These are phyloP conservation scores for Diadegma fenestrale DNA, from an alignment of 2,888 invertebrate species.

Conservation along the genomic window DNA sequence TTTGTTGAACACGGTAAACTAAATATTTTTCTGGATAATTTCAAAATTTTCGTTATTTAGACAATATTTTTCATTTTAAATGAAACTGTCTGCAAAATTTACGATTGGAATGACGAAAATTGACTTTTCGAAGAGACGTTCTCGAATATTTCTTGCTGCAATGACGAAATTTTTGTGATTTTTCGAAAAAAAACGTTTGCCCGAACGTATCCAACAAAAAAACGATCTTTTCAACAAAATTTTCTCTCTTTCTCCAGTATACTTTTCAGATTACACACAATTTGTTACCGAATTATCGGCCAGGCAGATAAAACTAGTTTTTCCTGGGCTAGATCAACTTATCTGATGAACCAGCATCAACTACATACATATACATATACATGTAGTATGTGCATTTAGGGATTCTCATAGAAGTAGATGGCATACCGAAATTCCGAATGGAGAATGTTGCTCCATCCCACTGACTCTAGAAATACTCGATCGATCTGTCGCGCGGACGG, in stretches of 20 bases:
- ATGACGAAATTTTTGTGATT: no score
- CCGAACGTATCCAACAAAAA: no score
- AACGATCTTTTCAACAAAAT: no score
- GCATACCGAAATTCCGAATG: slow-evolving; percentile 58
- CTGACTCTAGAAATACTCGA: neutral
- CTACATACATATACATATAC: neutral
- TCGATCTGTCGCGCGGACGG: neutral
- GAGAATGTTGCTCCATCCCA: slow-evolving; percentile 20
- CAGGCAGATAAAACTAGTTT: neutral
- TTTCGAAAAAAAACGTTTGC: no score
- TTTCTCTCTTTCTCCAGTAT: neutral
- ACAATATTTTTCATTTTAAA: no score
- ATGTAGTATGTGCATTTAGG: neutral
- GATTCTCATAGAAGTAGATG: neutral
- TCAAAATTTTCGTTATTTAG: no score
- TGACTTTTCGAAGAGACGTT: no score
- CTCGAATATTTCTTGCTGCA: no score
- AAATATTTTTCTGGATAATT: no score
- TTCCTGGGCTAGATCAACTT: neutral
- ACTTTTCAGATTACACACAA: neutral
- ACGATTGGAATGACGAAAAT: no score
- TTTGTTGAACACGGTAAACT: no score
- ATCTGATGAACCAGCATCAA: neutral
- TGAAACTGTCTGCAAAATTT: no score
- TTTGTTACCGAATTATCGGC: neutral